Base-by-base conservation (phyloP, 2,888 invertebrate genomes). In the Drosophila nr. perissopoda region DNA sequence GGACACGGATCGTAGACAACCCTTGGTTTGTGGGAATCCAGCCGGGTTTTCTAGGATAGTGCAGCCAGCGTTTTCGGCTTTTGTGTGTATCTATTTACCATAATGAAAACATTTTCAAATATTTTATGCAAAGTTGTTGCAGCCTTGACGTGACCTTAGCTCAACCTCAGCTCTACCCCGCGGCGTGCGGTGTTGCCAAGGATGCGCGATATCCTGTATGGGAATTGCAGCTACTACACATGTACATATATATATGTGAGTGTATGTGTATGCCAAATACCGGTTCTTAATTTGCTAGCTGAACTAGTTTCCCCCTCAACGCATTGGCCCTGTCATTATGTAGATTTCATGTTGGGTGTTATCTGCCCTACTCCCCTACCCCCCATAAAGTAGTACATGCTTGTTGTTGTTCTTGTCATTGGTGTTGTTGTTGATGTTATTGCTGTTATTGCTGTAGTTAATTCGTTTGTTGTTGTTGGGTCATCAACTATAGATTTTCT, bases 61-160 rank as follows among this genome's bases (percentile, higher is more conserved):
- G 68, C 75, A 74, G 65, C 33, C 36, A 38, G 27, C 31, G 21
- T 18, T n/a, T 54, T 68, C 66, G 86, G 77, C 80, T 79, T 82
- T 76, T 65, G 69, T 54, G 69, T 54, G 52, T 66, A 29, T 88
- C 90, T 87, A 69, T 77, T 90, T 89, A 85, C 80, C 87, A 90
- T 87, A 87, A 87, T 90, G 90, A 87, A 87, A 87, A 87, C 89
- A 87, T 87, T 87, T 87, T 89, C 89, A 87, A 87, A 87, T 80
- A 89, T 87, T 87, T 89, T 85, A 87, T 87, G 87, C 88, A 87
- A 88, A 89, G 90, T 89, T 84, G 78, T 71, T 79, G 83, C 76
- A 65, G 76, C 69, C 82, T 74, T 78, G 90, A 83, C 86, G 80
- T 85, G 87, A 87, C 89, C 87, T 87, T 78, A 74, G 74, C 73